Base-by-base conservation (phyloP, 2,797 vertebrate species). In the Coccyzus lansbergi region DNA sequence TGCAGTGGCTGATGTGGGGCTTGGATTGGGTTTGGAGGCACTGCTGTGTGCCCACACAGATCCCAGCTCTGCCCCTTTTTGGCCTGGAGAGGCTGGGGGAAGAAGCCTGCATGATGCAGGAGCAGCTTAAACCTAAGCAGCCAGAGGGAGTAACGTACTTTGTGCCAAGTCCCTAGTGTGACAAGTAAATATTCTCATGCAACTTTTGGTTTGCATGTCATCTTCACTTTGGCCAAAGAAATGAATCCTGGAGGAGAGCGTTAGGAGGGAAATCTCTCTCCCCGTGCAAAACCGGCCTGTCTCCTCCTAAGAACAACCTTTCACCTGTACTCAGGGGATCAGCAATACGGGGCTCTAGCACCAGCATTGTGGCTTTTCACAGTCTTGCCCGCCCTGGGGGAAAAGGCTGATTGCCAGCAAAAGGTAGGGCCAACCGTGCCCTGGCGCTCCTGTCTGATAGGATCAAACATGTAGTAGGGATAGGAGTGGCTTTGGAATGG, bases 11-110 rank as follows among this genome's bases (percentile, higher is more conserved):
- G 59, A 72, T 3, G 48, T 78, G 46, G 52, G 40, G 22, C 56
- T 93, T 89, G 86, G 60, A 44, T 63, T 18, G 22, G n/a, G 15
- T 52, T 25, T 53, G 77, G 42, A 71, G 77, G 38, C 16, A 3
- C 12, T 1, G 10, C 26, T 4, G 0, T 16, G 9, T 1, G 15
- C 42, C 49, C 25, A 7, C 0, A 0, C 0, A 7, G 46, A 36
- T 28, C 42, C 17, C 6, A 16, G 53, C 83, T 44, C 51, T 63
- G 70, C 21, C 31, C 17, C 21, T 9, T 7, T 12, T 9, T 72
- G 78, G 36, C 58, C 55, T 24, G 4, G 29, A 36, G 33, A 24
- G 42, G 21, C 26, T 40, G 71, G 33, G 67, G 56, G 40, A 48
- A 88, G 34, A 62, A 17, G 16, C 8, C 4, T 68, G 40, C 0